Evolutionary conservation across 2,113 vertebrate species (phyloP), one percentile per base, ranked within the genome.

Genomic region (Megaceryle torquata): DNA sequence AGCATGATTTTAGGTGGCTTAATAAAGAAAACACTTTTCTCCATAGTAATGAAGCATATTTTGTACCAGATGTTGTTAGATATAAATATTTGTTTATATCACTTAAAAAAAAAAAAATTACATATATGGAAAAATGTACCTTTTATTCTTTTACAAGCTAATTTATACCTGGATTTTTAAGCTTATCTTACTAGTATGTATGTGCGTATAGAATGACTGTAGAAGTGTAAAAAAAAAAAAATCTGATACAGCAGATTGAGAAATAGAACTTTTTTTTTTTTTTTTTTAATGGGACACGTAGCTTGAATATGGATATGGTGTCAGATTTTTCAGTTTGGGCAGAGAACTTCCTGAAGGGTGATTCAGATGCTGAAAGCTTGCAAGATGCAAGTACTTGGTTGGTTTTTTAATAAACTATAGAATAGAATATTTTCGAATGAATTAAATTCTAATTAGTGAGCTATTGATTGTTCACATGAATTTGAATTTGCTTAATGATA

Each of bases 391-490:
- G 79, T 15, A 17, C 26, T 91, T 60, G 22, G 19, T 48, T 11
- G 21, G 21, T 22, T 65, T 46, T 91, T 89, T 91, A 53, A 22
- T 74, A 29, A 82, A 9, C n/a, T 95, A 48, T 69, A 83, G 85
- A 87, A 72, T 10, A 5, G 22, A 74, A 17, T 91, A 12, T 77
- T 94, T 74, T 77, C 31, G 70, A 81, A 85, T 82, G 16, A 89
- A 12, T 75, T 61, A 69, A 88, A 48, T 86, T 95, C 43, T 69
- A 11, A 24, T 93, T 95, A 95, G 77, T 41, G n/a, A 94, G 81
- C 54, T 92, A 35, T 70, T 96, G 82, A 86, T 91, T 80, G 53
- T 95, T 97, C 94, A 69, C 10, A 57, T 56, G 26, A 91, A 61
- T 67, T 77, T 60, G 25, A 87, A 95, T 88, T 84, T 84, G 15